Percentiles rank a stretch among this genome's conserved stretches.
phyloP scores from a whole-genome alignment of 1,140 invertebrate species.

The Drosophila orosa region DNA sequence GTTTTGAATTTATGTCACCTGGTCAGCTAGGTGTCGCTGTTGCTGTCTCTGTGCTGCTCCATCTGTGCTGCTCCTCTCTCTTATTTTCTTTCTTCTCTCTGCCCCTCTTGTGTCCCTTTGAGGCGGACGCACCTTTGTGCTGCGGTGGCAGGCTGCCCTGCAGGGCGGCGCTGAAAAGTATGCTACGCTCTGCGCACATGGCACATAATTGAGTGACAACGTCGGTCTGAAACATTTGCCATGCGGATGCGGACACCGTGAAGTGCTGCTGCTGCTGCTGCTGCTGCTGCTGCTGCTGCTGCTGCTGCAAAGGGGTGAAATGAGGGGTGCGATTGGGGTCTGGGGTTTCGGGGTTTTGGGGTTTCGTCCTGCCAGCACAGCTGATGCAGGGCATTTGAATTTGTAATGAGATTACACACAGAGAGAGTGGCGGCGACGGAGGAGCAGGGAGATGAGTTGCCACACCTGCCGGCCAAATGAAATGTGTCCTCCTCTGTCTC shows the following conservation, averaged over 20 bases:
- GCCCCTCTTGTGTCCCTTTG: slow-evolving; percentile 2
- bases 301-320: slow-evolving; percentile 4
- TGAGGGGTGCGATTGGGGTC: slow-evolving; percentile 13
- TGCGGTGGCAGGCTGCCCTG: slow-evolving; percentile 7
- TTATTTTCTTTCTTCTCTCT: neutral
- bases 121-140: slow-evolving; percentile 9
- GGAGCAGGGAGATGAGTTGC: slow-evolving; percentile 3
- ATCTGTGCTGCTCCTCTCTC: neutral
- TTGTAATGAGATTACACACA: slow-evolving; percentile 78
- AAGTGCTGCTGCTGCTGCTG: slow-evolving; percentile 29
- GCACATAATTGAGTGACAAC: slow-evolving; percentile 81
- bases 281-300: slow-evolving; percentile 8
- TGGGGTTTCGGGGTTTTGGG: neutral
- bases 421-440: slow-evolving; percentile 15
- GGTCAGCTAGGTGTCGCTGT: slow-evolving; percentile 26
- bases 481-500: slow-evolving; percentile 48
- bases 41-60: too few species aligned
- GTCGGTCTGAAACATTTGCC: slow-evolving; percentile 75
- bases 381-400: slow-evolving; percentile 70
- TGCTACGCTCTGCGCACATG: slow-evolving; percentile 71
- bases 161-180: slow-evolving; percentile 67
- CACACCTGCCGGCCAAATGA: slow-evolving; percentile 66
- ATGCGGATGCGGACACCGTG: slow-evolving; percentile 68
- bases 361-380: slow-evolving; percentile 22
- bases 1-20: slow-evolving; percentile 44